A percentile compares a stretch with the other conserved stretches of the same genome.
These are phyloP conservation scores for Podarcis raffonei DNA, from an alignment of 2,113 vertebrate genomes.

Conservation along the genomic window DNA sequence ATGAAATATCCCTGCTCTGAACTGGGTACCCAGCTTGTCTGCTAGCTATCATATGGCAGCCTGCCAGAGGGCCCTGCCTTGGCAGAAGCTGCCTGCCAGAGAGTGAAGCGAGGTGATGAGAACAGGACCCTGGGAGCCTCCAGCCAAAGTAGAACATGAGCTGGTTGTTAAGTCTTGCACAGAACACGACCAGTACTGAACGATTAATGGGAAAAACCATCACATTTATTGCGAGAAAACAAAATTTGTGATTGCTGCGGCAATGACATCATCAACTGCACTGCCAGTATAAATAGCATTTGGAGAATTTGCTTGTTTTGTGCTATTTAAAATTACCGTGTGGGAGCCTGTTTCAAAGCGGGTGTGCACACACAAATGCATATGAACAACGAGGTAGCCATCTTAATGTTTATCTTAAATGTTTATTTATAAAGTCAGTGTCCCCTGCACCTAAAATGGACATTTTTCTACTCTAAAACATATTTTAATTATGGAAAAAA, in stretches of 20 bases:
- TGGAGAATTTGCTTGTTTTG: conserved; percentile 69
- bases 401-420: conserved; percentile 61
- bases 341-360: conserved; percentile 61
- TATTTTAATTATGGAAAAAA: conserved; percentile 38
- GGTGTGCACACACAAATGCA: neutral
- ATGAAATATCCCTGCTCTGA: neutral
- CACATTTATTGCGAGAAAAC: conserved; percentile 67
- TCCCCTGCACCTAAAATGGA: conserved; percentile 64
- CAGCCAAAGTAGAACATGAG: conserved; percentile 38
- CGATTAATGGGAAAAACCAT: conserved; percentile 61
- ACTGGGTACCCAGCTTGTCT: neutral
- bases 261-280: conserved; percentile 55
- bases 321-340: conserved; percentile 66
- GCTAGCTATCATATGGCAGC: neutral
- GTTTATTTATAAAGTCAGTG: conserved; percentile 69
- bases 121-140: conserved; percentile 31
- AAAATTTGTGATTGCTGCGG: conserved; percentile 62
- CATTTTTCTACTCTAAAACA: conserved; percentile 54
- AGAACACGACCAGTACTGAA: conserved; percentile 32
- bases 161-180: conserved; percentile 4
- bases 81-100: neutral
- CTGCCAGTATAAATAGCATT: conserved; percentile 73
- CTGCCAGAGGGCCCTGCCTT: neutral
- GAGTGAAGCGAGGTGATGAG: conserved; percentile 46
- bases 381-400: conserved; percentile 40